A percentile compares a stretch with the other conserved stretches of the same genome.
These are phyloP conservation scores for Conomelus anceps DNA, from an alignment of 2,888 invertebrate species.

Conservation along the genomic window DNA sequence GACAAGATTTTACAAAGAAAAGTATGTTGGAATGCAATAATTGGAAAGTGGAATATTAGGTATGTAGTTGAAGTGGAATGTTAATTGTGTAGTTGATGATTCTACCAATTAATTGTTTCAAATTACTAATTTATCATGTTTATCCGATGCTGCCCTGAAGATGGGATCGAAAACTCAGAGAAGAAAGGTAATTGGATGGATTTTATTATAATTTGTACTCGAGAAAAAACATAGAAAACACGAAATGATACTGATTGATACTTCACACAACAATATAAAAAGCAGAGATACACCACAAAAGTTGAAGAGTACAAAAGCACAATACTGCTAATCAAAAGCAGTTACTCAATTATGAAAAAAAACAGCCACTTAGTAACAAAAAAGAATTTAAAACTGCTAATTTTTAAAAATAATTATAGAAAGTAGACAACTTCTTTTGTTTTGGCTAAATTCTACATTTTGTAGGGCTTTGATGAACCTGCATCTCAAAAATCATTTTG, in stretches of 20 bases:
- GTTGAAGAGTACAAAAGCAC: too few species aligned
- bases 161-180: constrained; percentile 46
- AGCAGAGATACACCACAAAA: too few species aligned
- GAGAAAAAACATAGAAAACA: background rate
- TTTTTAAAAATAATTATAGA: too few species aligned
- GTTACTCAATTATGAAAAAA: too few species aligned
- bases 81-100: background rate
- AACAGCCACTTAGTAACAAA: too few species aligned
- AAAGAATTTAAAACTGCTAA: too few species aligned
- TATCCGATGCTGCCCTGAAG: constrained; percentile 36
- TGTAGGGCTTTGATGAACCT: too few species aligned
- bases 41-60: background rate
- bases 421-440: too few species aligned
- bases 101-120: background rate
- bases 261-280: background rate
- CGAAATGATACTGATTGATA: background rate
- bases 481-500: too few species aligned
- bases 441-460: too few species aligned
- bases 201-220: background rate
- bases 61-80: background rate
- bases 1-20: background rate
- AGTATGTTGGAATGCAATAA: background rate
- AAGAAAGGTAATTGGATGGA: constrained; percentile 41
- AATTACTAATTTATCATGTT: constrained; percentile 17
- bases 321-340: too few species aligned